phyloP scores from a whole-genome alignment of 1,140 invertebrate genomes.

The Drosophila melanogaster region Release_6_plus_ISO1_MT NT_033777.3:26387001-26387500 shows the following conservation, averaged over 20 bases:
- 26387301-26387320: conserved; percentile 10
- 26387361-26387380: conserved; percentile 69
- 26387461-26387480: conserved; percentile 19
- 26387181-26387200: conserved; percentile 49
- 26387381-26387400: conserved; percentile 48
- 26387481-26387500: conserved; percentile 67
- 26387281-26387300: conserved; percentile 76
- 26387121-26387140: conserved; percentile 68
- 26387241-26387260: conserved; percentile 9
- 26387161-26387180: conserved; percentile 35
- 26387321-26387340: conserved; percentile 4
- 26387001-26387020: too few species aligned
- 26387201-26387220: conserved; percentile 38
- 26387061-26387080: neutral
- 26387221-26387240: conserved; percentile 3
- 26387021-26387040: too few species aligned
- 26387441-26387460: conserved; percentile 27
- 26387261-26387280: conserved; percentile 73
- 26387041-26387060: neutral
- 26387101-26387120: conserved; percentile 61
- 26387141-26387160: conserved; percentile 33
- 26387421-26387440: conserved; percentile 13
- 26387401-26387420: conserved; percentile 44
- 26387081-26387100: conserved; percentile 26
- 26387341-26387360: conserved; percentile 26